Evolutionary conservation across 2,888 invertebrate genomes (phyloP), one percentile per base, ranked within the genome.

Genomic region (Plagiodera versicolora): DNA sequence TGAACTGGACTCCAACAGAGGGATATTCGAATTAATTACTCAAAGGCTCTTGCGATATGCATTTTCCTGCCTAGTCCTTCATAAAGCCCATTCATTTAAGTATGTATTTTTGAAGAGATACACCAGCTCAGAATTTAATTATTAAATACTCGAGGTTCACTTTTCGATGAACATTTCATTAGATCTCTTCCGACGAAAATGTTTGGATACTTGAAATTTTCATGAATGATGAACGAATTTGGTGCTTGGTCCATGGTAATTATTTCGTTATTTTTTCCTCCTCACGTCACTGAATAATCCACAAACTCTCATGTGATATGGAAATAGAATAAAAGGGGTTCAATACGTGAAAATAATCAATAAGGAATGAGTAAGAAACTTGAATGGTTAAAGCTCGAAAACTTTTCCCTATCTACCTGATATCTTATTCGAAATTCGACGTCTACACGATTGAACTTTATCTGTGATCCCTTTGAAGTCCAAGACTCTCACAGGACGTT

Each of bases 21-120:
- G 67, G 67, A 64, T 68, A 65, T 68, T 61, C 62, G 56, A 62
- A 64, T 64, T 68, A 68, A 68, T 68, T 68, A 68, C 65, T 68
- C 67, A 68, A 68, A 68, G 67, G 59, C 61, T 59, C 56, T 59
- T 63, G 59, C 58, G 64, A 61, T 64, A 61, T 61, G 56, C 58
- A 61, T 60, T 64, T 61, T 56, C 45, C 58, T 64, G 64, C 49
- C 60, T 60, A 55, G 60, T 63, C 63, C 57, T 63, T 60, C 63
- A 63, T 63, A 63, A 63, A 60, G 60, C 60, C 58, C 58, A 60
- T 60, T 60, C 55, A 60, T 57, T 63, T 63, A 59, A 59, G 63
- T 46, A 63, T 59, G 58, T 55, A 59, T 63, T 59, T 63, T 63
- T 62, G 57, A 61, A 61, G 53, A 56, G 61, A 53, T 53, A 61